These are phyloP conservation scores for Lichenostomus cassidix DNA, from an alignment of 2,113 vertebrate species.

Conservation along the genomic window DNA sequence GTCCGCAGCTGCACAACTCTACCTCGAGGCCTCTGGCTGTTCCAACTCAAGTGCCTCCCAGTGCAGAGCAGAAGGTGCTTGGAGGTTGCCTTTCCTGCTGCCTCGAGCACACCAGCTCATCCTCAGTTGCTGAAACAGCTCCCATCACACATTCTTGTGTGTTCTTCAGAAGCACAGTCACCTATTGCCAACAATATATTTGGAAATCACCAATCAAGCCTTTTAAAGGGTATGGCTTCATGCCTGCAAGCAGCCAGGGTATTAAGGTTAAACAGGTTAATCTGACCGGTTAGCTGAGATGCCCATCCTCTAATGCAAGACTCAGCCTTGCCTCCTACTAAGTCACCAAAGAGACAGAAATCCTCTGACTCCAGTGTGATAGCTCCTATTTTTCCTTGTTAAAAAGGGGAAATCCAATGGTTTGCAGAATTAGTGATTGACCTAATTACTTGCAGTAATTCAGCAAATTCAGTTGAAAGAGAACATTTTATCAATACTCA, in stretches of 20 bases:
- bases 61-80: neutral
- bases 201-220: neutral
- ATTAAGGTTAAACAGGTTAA: neutral
- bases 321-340: neutral
- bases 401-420: neutral
- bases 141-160: neutral
- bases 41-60: neutral
- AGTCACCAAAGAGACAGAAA: neutral
- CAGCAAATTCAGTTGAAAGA: neutral
- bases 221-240: neutral
- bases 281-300: neutral
- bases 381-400: neutral
- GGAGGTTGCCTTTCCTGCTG: neutral
- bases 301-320: neutral
- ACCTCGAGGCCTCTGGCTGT: rapidly evolving
- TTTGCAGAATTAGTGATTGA: neutral
- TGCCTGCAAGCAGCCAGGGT: neutral
- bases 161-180: neutral
- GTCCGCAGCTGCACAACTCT: neutral
- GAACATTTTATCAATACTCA: neutral
- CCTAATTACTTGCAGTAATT: neutral
- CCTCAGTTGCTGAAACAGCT: neutral
- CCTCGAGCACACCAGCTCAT: neutral
- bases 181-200: neutral
- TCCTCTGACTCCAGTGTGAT: neutral